These are phyloP conservation scores for Adelphocoris suturalis DNA, from an alignment of 2,888 invertebrate genomes.

Conservation along the genomic window DNA sequence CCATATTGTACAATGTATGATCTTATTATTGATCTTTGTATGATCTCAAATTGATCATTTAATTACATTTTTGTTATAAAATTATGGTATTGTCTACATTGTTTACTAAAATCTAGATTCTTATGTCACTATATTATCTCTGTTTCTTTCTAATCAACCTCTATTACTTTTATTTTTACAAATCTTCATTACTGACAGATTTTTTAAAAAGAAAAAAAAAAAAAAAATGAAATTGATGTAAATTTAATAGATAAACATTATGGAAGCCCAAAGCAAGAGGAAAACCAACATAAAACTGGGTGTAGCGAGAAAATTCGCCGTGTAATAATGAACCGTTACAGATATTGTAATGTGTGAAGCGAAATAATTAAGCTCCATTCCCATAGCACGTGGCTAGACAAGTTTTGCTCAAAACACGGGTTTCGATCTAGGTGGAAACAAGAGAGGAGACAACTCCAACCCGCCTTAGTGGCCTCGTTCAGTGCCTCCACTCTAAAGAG, in stretches of 20 bases:
- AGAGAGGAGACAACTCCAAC: too few relatives aligned
- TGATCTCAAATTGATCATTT: neutral
- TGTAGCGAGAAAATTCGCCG: neutral
- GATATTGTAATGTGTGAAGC: too few relatives aligned
- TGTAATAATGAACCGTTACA: neutral
- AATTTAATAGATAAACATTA: neutral
- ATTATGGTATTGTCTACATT: slow-evolving; percentile 56
- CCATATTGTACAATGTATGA: too few relatives aligned
- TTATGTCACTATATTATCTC: neutral
- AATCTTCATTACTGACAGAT: too few relatives aligned
- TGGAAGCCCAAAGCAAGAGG: slow-evolving; percentile 37
- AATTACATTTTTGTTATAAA: slow-evolving; percentile 28
- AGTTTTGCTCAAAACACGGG: too few relatives aligned
- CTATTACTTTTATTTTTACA: neutral
- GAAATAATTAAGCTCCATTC: too few relatives aligned
- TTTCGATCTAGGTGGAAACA: too few relatives aligned
- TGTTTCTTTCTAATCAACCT: neutral
- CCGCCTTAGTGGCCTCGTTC: too few relatives aligned
- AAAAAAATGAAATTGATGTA: neutral
- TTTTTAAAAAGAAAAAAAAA: neutral
- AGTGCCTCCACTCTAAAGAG: too few relatives aligned
- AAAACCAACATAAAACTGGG: neutral
- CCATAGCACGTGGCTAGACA: too few relatives aligned
- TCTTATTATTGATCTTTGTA: too few relatives aligned
- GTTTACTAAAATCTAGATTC: slow-evolving; percentile 53